A percentile compares a stretch with the other conserved stretches of the same genome.
These are phyloP conservation scores for Desoria tigrina DNA, from an alignment of 2,888 invertebrate genomes.

Conservation along the genomic window DNA sequence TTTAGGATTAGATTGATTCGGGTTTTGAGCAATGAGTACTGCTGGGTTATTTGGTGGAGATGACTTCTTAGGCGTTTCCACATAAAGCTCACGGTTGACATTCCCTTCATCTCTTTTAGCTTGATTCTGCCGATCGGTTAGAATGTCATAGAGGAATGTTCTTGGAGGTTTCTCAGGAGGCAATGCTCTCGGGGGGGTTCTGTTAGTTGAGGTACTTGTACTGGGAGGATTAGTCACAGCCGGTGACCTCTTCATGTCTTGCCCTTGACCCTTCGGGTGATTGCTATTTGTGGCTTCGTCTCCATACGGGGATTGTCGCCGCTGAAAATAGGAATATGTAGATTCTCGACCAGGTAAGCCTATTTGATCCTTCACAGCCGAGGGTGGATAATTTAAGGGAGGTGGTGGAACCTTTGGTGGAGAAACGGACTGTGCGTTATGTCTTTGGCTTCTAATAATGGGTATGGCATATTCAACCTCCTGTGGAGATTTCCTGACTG, in stretches of 20 bases:
- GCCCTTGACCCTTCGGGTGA: conserved; percentile 7
- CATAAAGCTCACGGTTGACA: conserved; percentile 10
- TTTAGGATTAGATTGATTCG: conserved; percentile 6
- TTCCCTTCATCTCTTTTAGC: neutral
- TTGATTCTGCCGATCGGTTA: conserved; percentile 29
- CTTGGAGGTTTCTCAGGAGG: conserved; percentile 76
- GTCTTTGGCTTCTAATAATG: conserved; percentile 28
- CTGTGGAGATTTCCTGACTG: neutral
- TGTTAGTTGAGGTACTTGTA: neutral
- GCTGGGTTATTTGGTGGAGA: neutral
- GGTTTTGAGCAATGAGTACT: neutral
- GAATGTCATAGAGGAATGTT: conserved; percentile 59
- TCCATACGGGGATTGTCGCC: conserved; percentile 2
- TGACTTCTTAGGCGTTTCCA: neutral
- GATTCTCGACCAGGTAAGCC: conserved; percentile 23
- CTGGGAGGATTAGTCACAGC: neutral
- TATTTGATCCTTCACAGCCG: conserved; percentile 34
- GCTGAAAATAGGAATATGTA: conserved; percentile 4
- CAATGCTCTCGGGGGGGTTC: conserved; percentile 61
- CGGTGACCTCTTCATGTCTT: neutral
- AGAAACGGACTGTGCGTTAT: neutral
- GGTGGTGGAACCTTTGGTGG: conserved; percentile 42
- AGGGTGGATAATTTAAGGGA: conserved; percentile 37
- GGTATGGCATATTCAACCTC: conserved; percentile 46
- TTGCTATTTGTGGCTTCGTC: conserved; percentile 21